Conservation (phyloP, 2,888 invertebrate genomes). For the Sepioteuthis lessoniana region DNA sequence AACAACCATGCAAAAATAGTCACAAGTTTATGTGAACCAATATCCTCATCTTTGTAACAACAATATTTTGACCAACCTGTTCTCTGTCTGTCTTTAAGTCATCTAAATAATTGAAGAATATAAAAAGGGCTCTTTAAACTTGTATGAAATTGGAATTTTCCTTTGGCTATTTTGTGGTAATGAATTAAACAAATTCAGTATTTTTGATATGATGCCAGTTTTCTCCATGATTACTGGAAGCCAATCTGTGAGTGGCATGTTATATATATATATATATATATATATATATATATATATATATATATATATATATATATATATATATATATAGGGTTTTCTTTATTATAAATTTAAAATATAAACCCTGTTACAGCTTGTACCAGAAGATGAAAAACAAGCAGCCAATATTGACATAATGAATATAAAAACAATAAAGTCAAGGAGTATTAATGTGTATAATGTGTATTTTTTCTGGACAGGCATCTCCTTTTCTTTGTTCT, state of each 20-base stretch:
- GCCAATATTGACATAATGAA: not conserved
- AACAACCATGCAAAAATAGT: not conserved
- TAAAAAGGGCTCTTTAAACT: not conserved
- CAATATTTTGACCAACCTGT: not conserved
- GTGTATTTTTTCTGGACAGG: not conserved
- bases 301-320: conserved; percentile 42
- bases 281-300: no score
- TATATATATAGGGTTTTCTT: conserved; percentile 15
- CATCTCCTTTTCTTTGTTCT: no score
- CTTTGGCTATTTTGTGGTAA: no score
- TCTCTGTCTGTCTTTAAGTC: not conserved
- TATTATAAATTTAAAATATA: not conserved
- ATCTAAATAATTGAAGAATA: not conserved
- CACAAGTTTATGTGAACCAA: not conserved
- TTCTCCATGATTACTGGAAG: no score
- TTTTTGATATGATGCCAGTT: no score
- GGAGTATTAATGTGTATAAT: not conserved
- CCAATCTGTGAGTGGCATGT: no score
- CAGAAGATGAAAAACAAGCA: not conserved
- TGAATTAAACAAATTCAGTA: no score
- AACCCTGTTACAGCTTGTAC: not conserved
- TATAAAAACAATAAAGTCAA: not conserved
- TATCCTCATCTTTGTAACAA: not conserved
- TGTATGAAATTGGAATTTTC: not conserved
- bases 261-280: no score